Evolutionary conservation across 2,797 vertebrate species (phyloP).

Genomic region (Neosilurus mollespiculum): DNA sequence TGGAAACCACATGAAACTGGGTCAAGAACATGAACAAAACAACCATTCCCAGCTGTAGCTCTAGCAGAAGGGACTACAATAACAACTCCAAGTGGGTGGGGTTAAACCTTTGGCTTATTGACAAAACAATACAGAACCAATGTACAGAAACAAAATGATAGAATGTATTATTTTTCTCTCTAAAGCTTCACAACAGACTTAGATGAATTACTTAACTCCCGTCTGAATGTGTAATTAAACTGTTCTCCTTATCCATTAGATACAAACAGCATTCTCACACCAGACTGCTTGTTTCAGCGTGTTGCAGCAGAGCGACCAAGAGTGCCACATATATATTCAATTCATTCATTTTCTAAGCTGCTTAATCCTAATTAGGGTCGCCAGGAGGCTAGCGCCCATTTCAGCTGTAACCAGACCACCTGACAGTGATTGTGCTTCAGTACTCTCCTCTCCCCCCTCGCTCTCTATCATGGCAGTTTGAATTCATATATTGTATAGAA

Average conservation of each 20-base stretch:
- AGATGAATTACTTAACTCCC: neutral
- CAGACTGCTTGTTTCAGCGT: neutral
- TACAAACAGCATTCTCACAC: neutral
- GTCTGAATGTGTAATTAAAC: neutral
- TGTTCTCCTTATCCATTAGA: too few species aligned
- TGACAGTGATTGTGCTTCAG: too few species aligned
- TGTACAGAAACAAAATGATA: neutral
- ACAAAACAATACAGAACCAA: neutral
- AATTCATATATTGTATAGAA: too few species aligned
- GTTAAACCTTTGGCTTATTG: neutral
- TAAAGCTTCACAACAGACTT: neutral
- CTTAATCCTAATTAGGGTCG: too few species aligned
- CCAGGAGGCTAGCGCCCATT: too few species aligned
- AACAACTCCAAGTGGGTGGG: neutral
- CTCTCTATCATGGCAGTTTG: too few species aligned
- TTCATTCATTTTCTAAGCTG: too few species aligned
- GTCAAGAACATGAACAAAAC: slow-evolving; percentile 1
- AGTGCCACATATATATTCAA: too few species aligned
- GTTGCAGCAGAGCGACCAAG: neutral
- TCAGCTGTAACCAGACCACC: too few species aligned
- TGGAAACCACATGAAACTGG: slow-evolving; percentile 6
- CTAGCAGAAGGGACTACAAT: neutral
- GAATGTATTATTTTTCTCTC: neutral
- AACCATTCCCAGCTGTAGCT: neutral
- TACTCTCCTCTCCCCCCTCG: too few species aligned